Conservation (phyloP, 2,113 vertebrate genomes). For the Fregata magnificens region DNA sequence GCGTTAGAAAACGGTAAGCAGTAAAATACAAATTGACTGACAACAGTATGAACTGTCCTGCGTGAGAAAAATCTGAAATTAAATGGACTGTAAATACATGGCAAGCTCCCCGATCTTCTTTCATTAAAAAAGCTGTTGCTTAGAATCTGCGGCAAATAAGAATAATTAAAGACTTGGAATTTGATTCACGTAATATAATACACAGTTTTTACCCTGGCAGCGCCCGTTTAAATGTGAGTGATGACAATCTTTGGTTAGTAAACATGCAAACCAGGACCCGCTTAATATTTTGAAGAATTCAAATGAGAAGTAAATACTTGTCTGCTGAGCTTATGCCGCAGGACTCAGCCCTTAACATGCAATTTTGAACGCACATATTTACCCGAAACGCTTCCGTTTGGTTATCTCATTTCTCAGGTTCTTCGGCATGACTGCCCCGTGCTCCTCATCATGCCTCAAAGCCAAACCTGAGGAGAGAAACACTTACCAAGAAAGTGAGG, state of each 20-base stretch:
- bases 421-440: neutral
- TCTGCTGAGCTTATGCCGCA: neutral
- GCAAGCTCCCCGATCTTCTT: neutral
- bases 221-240: neutral
- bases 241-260: neutral
- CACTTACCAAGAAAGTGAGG: constrained; percentile 99
- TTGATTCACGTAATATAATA: neutral
- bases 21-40: neutral
- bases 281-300: neutral
- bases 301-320: neutral
- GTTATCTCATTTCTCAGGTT: neutral
- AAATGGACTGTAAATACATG: neutral
- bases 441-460: neutral
- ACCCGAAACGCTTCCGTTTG: neutral
- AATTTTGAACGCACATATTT: neutral
- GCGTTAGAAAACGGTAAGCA: neutral
- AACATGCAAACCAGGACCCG: neutral
- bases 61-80: neutral
- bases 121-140: neutral
- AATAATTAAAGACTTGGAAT: neutral
- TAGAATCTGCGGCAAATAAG: neutral
- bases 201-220: neutral
- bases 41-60: neutral
- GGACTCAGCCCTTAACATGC: neutral
- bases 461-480: constrained; percentile 28